Base-by-base conservation (phyloP, 2,888 invertebrate species). In the Villa cingulata region DNA sequence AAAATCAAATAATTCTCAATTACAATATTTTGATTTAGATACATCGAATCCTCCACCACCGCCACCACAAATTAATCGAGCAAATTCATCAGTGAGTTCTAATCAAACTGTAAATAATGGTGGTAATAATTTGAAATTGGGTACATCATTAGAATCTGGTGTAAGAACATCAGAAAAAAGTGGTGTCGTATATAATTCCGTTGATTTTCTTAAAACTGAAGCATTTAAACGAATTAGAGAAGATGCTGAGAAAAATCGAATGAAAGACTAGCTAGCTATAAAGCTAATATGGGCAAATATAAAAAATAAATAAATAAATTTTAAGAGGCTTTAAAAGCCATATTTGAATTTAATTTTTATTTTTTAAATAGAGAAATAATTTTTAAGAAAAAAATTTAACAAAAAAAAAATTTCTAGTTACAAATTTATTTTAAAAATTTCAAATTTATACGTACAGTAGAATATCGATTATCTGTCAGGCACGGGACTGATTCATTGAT, bases 121-220 rank as follows among this genome's bases (percentile, higher is more conserved):
- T 15, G 20, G 32, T 34, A 61, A 60, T 55, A 56, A 63, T 44
- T 58, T 62, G 46, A 36, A 36, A 36, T 56, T 62, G 4, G 54
- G 27, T 29, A 53, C 64, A 5, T 61, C 68, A 0, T 60, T 66
- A 1, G 63, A 67, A 49, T 62, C 68, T 38, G 66, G 68, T 16
- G 53, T 57, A 14, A 68, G 71, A 48, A 65, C 67, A n/a, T 68
- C 72, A 23, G 64, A 67, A 36, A 68, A 67, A 52, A 70, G 70
- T 53, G 59, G 65, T 46, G 74, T 84, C 0, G 87, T 87, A 10
- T 94, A 94, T 68, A 89, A 91, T 65, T 87, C 86, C 2, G 91
- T 95, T 1, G 94, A 95, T 71, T 94, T 94, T 71, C 72, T 89
- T 45, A 94, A 91, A 73, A 95, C 94, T 0, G 83, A 89, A 64